Evolutionary conservation across 2,888 invertebrate species (phyloP).

Genomic region (Limulus polyphemus): DNA sequence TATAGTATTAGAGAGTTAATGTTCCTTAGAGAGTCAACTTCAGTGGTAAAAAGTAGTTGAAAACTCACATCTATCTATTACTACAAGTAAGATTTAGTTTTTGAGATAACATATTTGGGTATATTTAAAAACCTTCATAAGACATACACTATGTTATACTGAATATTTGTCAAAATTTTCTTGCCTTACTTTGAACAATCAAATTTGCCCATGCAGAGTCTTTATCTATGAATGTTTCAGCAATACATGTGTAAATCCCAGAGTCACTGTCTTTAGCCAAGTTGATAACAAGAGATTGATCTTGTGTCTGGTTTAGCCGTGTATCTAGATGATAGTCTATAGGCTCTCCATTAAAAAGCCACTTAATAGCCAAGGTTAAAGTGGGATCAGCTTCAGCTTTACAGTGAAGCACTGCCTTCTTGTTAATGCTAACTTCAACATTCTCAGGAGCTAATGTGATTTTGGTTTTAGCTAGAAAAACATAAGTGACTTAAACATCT

Average conservation of each 20-base stretch:
- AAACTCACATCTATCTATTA: too few relatives aligned
- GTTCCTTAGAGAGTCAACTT: too few relatives aligned
- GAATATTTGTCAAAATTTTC: too few relatives aligned
- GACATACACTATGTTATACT: too few relatives aligned
- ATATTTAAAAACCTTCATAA: too few relatives aligned
- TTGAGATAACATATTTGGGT: too few relatives aligned
- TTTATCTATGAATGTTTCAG: conserved; percentile 73
- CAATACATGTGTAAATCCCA: conserved; percentile 87
- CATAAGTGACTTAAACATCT: not conserved
- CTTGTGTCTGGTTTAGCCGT: conserved; percentile 58
- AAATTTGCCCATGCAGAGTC: conserved; percentile 72
- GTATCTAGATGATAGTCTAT: conserved; percentile 78
- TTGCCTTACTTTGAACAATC: conserved; percentile 62
- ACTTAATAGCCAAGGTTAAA: conserved; percentile 60
- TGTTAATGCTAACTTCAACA: conserved; percentile 82
- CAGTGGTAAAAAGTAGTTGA: too few relatives aligned
- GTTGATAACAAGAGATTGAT: conserved; percentile 83
- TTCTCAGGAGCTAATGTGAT: conserved; percentile 78
- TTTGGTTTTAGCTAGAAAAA: conserved; percentile 55
- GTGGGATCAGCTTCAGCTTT: conserved; percentile 81
- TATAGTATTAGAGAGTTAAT: too few relatives aligned
- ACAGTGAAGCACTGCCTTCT: conserved; percentile 75
- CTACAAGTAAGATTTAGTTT: too few relatives aligned
- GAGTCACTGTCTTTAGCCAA: conserved; percentile 90
- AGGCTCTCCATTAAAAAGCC: conserved; percentile 71